phyloP scores from a whole-genome alignment of 1,140 invertebrate genomes.

The Ceratosolen solmsi region DNA sequence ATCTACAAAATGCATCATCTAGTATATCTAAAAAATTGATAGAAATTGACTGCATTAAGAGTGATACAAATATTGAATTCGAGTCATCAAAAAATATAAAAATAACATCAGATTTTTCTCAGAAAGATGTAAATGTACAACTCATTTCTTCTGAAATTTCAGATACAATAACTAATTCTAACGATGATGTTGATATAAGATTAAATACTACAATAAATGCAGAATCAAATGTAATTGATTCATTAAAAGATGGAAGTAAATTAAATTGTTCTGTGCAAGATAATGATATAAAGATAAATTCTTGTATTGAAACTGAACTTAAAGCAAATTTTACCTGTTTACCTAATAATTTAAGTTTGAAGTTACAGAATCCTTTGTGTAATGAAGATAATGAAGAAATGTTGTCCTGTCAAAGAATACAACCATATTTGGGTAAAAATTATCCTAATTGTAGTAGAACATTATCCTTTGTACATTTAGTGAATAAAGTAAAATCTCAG shows the following conservation, averaged over 20 bases:
- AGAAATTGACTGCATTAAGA: constrained; percentile 3
- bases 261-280: neutral
- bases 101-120: neutral
- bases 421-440: constrained; percentile 30
- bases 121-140: neutral
- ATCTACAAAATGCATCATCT: neutral
- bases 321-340: neutral
- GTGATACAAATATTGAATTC: neutral
- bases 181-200: neutral
- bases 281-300: neutral
- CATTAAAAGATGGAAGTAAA: constrained; percentile 9
- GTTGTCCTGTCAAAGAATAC: constrained; percentile 37
- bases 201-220: neutral
- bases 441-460: constrained; percentile 42
- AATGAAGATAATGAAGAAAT: neutral
- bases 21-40: neutral
- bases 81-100: constrained; percentile 11
- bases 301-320: neutral
- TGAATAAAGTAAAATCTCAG: neutral
- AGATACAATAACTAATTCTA: constrained; percentile 16
- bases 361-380: neutral
- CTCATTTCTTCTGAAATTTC: neutral
- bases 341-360: neutral
- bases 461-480: constrained; percentile 28
- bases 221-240: neutral